These are phyloP conservation scores for Eidolon dupreanum DNA, from an alignment of 2,797 vertebrate genomes.

Conservation along the genomic window DNA sequence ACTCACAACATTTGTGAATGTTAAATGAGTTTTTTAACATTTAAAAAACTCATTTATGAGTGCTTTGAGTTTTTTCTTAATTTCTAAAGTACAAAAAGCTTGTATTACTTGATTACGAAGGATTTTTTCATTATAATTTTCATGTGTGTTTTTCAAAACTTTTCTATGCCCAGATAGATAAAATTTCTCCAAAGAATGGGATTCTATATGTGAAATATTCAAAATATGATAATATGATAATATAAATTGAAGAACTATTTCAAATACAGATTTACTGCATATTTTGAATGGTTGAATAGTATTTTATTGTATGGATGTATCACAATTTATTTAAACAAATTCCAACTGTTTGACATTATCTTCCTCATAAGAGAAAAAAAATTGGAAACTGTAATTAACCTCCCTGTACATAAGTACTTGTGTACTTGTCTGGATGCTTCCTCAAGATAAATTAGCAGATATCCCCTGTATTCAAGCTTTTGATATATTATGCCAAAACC, in stretches of 20 bases:
- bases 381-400: background rate
- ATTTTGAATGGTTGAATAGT: background rate
- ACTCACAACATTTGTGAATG: background rate
- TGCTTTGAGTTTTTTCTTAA: background rate
- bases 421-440: background rate
- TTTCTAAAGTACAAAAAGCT: background rate
- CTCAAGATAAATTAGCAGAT: background rate
- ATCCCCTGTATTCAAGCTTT: background rate
- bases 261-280: background rate
- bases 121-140: background rate
- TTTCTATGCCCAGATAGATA: background rate
- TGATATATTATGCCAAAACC: background rate
- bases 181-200: background rate
- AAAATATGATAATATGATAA: background rate
- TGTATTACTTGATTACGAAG: background rate
- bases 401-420: background rate
- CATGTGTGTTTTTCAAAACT: background rate
- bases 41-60: too few species aligned
- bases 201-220: background rate
- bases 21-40: too few species aligned
- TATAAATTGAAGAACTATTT: background rate
- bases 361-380: slow-evolving; percentile 1
- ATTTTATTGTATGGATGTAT: background rate
- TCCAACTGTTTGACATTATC: background rate
- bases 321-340: background rate